Conservation (phyloP, 2,113 vertebrate species). For the Papio anubis region DNA sequence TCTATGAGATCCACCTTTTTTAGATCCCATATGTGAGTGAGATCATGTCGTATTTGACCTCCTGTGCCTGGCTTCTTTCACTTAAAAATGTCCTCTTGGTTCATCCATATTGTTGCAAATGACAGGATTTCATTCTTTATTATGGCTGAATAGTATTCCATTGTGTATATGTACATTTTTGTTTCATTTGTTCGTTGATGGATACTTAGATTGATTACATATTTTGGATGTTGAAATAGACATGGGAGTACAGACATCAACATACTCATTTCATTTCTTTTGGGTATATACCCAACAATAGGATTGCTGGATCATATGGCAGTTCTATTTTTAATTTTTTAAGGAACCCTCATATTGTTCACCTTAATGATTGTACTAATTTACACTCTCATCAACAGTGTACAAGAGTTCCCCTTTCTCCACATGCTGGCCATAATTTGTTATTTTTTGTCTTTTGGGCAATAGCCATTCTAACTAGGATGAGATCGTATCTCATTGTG, state of each 20-base stretch:
- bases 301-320: background rate
- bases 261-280: background rate
- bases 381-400: background rate
- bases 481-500: background rate
- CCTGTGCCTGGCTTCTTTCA: background rate
- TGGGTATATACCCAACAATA: background rate
- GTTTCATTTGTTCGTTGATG: background rate
- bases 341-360: background rate
- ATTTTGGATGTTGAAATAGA: background rate
- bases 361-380: background rate
- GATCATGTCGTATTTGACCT: background rate
- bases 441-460: background rate
- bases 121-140: background rate
- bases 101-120: background rate
- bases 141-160: background rate
- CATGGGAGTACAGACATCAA: background rate
- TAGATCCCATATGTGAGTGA: background rate
- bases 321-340: background rate
- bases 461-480: background rate
- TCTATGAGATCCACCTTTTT: background rate
- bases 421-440: background rate
- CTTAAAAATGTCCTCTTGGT: background rate
- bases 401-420: background rate
- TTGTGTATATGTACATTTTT: background rate
- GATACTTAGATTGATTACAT: background rate